Conservation (phyloP, 2,797 vertebrate species). For the Thamnophis elegans region DNA sequence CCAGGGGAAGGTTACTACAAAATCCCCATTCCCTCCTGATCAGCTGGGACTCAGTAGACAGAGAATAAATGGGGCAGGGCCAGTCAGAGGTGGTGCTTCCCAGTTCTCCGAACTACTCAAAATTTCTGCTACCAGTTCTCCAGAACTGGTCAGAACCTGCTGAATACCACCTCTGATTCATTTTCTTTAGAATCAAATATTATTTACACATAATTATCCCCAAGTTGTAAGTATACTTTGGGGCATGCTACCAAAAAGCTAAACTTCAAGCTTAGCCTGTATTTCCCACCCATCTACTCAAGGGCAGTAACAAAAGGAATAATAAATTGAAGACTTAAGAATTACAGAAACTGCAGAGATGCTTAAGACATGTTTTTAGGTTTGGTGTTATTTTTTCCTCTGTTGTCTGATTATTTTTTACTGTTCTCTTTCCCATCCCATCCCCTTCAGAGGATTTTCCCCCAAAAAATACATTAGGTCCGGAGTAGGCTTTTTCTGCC, state of each 20-base stretch:
- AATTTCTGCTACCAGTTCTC: no score
- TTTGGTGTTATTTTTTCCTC: not conserved
- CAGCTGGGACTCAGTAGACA: no score
- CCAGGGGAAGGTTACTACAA: no score
- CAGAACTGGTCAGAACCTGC: no score
- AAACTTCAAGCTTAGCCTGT: not conserved
- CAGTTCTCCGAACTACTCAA: no score
- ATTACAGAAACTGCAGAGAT: not conserved
- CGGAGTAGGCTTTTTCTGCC: not conserved
- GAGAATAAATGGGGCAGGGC: no score
- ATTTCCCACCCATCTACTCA: not conserved
- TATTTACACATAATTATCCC: slow-evolving; percentile 8
- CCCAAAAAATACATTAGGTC: not conserved
- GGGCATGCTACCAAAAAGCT: not conserved
- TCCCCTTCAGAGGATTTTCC: not conserved
- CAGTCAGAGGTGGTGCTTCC: no score
- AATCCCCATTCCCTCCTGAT: no score
- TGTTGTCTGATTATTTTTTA: not conserved
- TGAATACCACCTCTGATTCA: no score
- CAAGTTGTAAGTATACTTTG: not conserved
- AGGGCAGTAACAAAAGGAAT: not conserved
- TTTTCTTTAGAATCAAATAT: not conserved
- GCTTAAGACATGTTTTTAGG: not conserved
- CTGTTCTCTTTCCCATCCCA: not conserved
- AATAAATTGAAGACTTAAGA: not conserved